Percentiles rank a stretch among this genome's conserved stretches.
These are phyloP conservation scores for Sclerodermus sp. DNA, from an alignment of 2,888 invertebrate genomes.

Conservation along the genomic window DNA sequence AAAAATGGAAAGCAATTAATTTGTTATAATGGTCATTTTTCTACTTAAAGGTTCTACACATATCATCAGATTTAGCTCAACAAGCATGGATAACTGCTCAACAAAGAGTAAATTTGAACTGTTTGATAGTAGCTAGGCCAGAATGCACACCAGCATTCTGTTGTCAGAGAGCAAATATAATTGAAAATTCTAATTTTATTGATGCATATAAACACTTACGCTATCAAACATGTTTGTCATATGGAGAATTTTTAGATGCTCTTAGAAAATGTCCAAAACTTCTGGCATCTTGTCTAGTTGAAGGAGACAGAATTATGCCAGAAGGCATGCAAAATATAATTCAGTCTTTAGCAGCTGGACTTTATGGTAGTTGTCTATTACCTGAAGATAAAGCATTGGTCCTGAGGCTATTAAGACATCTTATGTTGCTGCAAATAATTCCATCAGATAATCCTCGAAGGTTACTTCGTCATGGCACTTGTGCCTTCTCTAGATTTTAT, in stretches of 20 bases:
- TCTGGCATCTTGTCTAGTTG: constrained; percentile 69
- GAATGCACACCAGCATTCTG: constrained; percentile 77
- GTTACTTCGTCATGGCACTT: constrained; percentile 80
- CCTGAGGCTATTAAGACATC: constrained; percentile 66
- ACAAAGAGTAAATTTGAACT: constrained; percentile 79
- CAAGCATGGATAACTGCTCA: constrained; percentile 87
- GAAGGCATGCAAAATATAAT: constrained; percentile 59
- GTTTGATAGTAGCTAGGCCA: constrained; percentile 72
- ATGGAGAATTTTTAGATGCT: constrained; percentile 70
- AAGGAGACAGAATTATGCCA: constrained; percentile 65
- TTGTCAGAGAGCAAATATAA: constrained; percentile 70
- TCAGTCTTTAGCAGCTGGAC: constrained; percentile 65
- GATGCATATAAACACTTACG: constrained; percentile 83
- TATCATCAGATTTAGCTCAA: constrained; percentile 67
- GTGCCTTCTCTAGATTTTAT: constrained; percentile 85
- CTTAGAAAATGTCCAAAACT: constrained; percentile 71
- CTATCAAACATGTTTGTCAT: constrained; percentile 73
- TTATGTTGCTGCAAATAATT: constrained; percentile 73
- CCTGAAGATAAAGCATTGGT: constrained; percentile 74
- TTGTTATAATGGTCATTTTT: not conserved
- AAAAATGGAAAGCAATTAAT: not conserved
- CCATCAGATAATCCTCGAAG: constrained; percentile 72
- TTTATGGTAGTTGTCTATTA: constrained; percentile 75
- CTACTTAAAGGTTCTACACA: constrained; percentile 57
- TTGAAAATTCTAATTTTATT: constrained; percentile 70